These are phyloP conservation scores for Cladorhizidae sp. DNA, from an alignment of 37 sponge, comb jelly and placozoan species.

Conservation along the genomic window DNA sequence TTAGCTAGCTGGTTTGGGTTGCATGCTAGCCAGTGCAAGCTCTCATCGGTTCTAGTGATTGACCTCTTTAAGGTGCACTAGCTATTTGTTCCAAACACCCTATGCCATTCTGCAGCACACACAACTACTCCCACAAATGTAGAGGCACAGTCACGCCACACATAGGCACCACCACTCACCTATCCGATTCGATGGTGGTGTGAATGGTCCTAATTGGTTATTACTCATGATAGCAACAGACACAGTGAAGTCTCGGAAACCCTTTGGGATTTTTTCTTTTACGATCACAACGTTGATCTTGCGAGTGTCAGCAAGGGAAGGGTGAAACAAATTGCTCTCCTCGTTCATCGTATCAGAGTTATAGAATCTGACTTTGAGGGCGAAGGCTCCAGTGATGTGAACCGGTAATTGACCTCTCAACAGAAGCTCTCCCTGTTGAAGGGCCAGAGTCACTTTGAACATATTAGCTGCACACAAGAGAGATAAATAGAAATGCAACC, in stretches of 20 bases:
- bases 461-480: conserved; percentile 16
- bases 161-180: conserved; percentile 17
- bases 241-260: conserved; percentile 19
- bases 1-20: no score
- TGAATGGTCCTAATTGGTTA: background rate
- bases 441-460: background rate
- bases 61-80: no score
- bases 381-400: conserved; percentile 11
- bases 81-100: no score
- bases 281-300: background rate
- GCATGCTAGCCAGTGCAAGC: no score
- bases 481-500: background rate
- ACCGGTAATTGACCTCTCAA: conserved; percentile 12
- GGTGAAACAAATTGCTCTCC: background rate
- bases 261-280: conserved; percentile 7
- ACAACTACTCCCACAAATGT: no score
- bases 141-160: no score
- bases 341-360: background rate
- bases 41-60: no score
- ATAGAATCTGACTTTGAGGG: background rate
- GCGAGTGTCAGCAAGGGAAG: conserved; percentile 17
- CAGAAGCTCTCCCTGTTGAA: background rate
- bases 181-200: background rate
- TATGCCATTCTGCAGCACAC: no score
- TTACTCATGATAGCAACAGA: background rate